phyloP scores from a whole-genome alignment of 2,113 vertebrate genomes.

The Bubalus kerabau region DNA sequence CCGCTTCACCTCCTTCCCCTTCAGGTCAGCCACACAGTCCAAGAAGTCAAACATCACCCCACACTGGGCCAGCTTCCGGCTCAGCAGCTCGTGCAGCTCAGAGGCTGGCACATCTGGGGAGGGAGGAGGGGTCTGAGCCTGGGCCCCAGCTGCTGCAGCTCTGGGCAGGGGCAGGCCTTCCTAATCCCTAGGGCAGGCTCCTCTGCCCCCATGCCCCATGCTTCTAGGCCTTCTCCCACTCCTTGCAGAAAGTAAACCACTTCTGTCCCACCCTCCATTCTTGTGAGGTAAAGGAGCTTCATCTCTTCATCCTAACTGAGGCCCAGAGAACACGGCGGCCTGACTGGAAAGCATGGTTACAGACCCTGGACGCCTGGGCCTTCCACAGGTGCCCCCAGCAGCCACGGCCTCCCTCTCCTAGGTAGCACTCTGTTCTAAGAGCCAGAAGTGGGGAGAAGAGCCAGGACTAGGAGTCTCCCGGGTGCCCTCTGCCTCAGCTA shows the following conservation, averaged over 20 bases:
- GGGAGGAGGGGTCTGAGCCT: background rate
- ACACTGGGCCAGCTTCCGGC: constrained; percentile 94
- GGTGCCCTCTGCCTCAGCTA: background rate
- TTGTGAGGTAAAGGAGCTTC: background rate
- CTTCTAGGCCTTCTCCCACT: background rate
- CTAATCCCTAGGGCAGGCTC: background rate
- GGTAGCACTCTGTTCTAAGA: background rate
- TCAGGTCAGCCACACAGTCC: constrained; percentile 94
- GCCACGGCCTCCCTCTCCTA: background rate
- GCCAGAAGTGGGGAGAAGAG: background rate
- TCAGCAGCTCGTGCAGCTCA: constrained; percentile 92
- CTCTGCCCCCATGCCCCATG: background rate
- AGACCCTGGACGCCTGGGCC: background rate
- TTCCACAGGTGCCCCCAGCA: background rate
- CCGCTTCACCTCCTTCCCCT: constrained; percentile 95
- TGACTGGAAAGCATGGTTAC: background rate
- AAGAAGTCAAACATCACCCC: constrained; percentile 94
- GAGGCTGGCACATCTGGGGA: constrained; percentile 87
- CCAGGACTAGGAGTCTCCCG: background rate
- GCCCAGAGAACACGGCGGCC: background rate
- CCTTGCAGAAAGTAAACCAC: background rate
- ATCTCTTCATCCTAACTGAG: background rate
- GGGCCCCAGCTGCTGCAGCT: background rate
- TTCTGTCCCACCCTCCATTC: background rate
- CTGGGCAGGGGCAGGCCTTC: background rate